Base-by-base conservation (phyloP, 2,797 vertebrate species). In the Hozukius guyotensis region DNA sequence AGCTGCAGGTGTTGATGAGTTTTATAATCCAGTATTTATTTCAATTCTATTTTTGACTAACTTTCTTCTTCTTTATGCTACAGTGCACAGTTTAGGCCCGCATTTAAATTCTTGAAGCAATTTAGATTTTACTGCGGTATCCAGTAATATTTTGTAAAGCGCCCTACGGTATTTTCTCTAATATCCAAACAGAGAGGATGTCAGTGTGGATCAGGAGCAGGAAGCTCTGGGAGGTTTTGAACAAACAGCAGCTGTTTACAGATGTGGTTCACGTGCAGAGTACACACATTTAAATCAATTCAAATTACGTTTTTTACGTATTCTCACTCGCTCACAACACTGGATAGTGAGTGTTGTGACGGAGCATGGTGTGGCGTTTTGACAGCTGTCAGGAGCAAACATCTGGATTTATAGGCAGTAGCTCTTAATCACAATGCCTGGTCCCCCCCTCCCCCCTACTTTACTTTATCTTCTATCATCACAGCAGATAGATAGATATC, bases 271-370 rank as follows among this genome's bases (percentile, higher is more conserved):
- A 46, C 16, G 14, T 16, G 16, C 1, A 46, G 38, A 16, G 14
- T 46, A 46, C 42, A 46, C 6, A 46, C 42, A 13, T 16, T 27
- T 29, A 0, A 14, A 59, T 27, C 42, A 42, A 42, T 14, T 42
- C 1, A 42, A 42, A 42, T 42, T 0, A 42, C 38, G 16, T 0
- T 16, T 42, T 42, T 42, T 42, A 16, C 14, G 0, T 42, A 42
- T 42, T 16, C 38, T 42, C 38, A 31, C 55, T 57, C 55, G 0
- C 55, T 14, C 0, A 8, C 55, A 57, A 59, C 25, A 29, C 56
- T 57, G 56, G 24, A 25, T 27, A 13, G 24, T 3, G 18, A 57
- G 13, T 29, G 56, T 27, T 27, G 24, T 57, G 55, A 57, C 24
- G 14, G 55, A 57, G 24, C 25, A 57, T 9, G n/a, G 25, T 18